Evolutionary conservation across 2,113 vertebrate species (phyloP).

Genomic region (Chaenocephalus aceratus): DNA sequence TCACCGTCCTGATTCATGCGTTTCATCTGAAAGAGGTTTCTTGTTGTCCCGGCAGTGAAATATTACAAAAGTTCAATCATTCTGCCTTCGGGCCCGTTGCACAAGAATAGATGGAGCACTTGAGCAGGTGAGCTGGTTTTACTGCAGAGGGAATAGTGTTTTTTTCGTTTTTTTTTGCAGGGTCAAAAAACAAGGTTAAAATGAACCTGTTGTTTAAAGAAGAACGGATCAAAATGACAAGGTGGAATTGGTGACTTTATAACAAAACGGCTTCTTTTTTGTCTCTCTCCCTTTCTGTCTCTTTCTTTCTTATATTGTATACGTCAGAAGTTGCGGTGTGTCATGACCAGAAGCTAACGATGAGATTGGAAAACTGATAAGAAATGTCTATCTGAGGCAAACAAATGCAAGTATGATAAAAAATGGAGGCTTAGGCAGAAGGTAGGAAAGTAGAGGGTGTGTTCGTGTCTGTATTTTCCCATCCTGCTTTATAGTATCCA

Average conservation of each 20-base stretch:
- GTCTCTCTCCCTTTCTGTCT: neutral
- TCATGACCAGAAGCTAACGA: conserved; percentile 12
- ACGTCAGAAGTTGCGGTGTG: conserved; percentile 1
- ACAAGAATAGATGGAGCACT: conserved; percentile 60
- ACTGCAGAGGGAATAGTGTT: neutral
- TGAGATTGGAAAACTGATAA: neutral
- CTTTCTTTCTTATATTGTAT: neutral
- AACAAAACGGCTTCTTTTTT: neutral
- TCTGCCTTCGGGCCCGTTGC: conserved; percentile 64
- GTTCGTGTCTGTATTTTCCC: conserved; percentile 14
- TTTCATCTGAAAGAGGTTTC: conserved; percentile 75
- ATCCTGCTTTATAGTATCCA: conserved; percentile 6
- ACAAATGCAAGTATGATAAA: neutral
- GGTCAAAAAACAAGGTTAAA: conserved; percentile 22
- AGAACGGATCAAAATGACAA: neutral
- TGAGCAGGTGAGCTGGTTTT: conserved; percentile 58
- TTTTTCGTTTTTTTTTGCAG: conserved; percentile 13
- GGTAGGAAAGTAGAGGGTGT: conserved; percentile 21
- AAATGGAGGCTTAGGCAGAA: neutral
- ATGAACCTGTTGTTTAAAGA: conserved; percentile 3
- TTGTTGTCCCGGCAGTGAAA: conserved; percentile 75
- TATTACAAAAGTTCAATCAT: conserved; percentile 77
- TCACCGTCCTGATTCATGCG: conserved; percentile 77
- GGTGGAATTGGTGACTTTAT: conserved; percentile 10
- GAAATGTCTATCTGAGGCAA: neutral